Conservation (phyloP, 2,888 invertebrate species). For the Spodoptera littoralis region DNA sequence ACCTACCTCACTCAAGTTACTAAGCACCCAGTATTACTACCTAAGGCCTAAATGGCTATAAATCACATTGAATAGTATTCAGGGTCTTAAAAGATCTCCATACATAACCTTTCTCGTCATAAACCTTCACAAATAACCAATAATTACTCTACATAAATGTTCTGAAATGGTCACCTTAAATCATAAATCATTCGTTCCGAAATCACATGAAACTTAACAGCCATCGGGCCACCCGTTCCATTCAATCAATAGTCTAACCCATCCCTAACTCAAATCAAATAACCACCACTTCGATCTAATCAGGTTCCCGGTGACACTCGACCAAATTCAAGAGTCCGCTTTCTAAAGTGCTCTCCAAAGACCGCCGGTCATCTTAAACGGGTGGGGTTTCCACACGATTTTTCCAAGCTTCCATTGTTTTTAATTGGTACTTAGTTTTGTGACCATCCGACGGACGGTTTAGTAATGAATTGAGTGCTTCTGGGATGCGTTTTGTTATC, state of each 20-base stretch:
- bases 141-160: slow-evolving; percentile 22
- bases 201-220: slow-evolving; percentile 36
- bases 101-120: not conserved
- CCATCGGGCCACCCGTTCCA: slow-evolving; percentile 41
- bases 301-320: slow-evolving; percentile 70
- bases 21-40: too few species aligned
- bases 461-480: slow-evolving; percentile 69
- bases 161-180: slow-evolving; percentile 22
- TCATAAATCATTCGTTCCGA: slow-evolving; percentile 40
- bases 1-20: too few species aligned
- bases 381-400: slow-evolving; percentile 60
- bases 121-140: slow-evolving; percentile 3
- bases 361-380: slow-evolving; percentile 63
- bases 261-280: slow-evolving; percentile 79
- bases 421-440: slow-evolving; percentile 79
- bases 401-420: slow-evolving; percentile 73
- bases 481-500: slow-evolving; percentile 38
- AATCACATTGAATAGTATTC: too few species aligned
- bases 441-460: slow-evolving; percentile 57
- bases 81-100: not conserved
- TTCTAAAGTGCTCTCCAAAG: slow-evolving; percentile 64
- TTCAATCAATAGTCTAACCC: slow-evolving; percentile 61
- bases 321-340: slow-evolving; percentile 71
- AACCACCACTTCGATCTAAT: slow-evolving; percentile 75
- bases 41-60: too few species aligned